These are phyloP conservation scores for Naja naja DNA, from an alignment of 2,113 vertebrate species.

Conservation along the genomic window DNA sequence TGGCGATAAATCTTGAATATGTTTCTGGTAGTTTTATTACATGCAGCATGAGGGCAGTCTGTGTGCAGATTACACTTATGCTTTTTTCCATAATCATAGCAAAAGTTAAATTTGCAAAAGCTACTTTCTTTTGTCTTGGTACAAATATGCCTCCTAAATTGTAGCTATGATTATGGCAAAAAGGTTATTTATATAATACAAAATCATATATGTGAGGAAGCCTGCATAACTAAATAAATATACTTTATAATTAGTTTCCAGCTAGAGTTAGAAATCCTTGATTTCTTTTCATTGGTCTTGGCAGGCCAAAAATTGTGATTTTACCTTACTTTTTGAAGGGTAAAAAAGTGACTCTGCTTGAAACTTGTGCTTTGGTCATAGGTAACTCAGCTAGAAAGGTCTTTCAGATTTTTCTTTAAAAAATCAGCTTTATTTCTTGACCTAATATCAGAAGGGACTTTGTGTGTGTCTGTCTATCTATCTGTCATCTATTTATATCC, in stretches of 20 bases:
- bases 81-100: constrained; percentile 29
- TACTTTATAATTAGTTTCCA: neutral
- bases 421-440: neutral
- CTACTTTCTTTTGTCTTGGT: constrained; percentile 10
- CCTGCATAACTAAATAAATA: neutral
- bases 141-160: neutral
- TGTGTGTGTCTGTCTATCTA: neutral
- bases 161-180: neutral
- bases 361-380: neutral
- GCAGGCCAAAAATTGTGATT: neutral
- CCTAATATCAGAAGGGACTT: neutral
- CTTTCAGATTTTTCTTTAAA: neutral
- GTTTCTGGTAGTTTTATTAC: constrained; percentile 52
- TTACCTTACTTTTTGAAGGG: neutral
- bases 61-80: constrained; percentile 37
- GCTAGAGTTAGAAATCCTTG: neutral
- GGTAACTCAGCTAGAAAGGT: neutral
- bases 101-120: constrained; percentile 21
- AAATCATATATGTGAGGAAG: neutral
- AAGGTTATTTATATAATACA: neutral
- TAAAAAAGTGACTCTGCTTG: neutral
- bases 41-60: constrained; percentile 75
- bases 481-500: too few relatives aligned
- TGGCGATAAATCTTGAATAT: neutral
- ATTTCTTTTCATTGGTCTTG: neutral